Evolutionary conservation across 2,797 vertebrate genomes (phyloP), one percentile per base, ranked within the genome.

Genomic region (Chrosomus eos): DNA sequence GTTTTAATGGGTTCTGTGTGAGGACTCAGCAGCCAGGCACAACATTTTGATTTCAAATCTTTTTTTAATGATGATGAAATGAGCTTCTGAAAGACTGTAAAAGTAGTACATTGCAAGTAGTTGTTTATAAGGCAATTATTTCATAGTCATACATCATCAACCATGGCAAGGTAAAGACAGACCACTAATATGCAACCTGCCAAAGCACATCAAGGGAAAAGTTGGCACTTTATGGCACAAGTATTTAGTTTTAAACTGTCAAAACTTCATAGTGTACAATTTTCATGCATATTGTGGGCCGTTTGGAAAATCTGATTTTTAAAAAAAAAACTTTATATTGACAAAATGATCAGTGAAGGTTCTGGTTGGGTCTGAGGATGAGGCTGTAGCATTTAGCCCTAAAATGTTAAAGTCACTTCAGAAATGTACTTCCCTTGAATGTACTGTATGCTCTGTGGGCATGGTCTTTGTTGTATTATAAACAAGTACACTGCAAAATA

Each of bases 401-500:
- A 36, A 85, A 82, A 48, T 60, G 9, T 36, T 43, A 67, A 36
- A 66, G 45, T 73, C 14, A 48, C 62, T 51, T 81, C 38, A 60
- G 18, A 85, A 38, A 78, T 82, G 38, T 51, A 21, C 51, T 70
- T 55, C 19, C 33, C 58, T 43, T 80, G 81, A 80, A 75, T 45
- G 40, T 64, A 81, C 60, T 23, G 31, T 82, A 70, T 71, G 82
- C 40, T 74, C 16, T 73, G 76, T 81, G 51, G 60, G 60, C 33
- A 75, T 67, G 43, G 72, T 53, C 43, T 67, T 76, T 58, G 58
- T 21, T 84, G 21, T 78, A 36, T 75, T 76, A 85, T 77, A 74
- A 82, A 77, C 64, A 88, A 83, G 38, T 62, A 48, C 55, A 77
- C 36, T 68, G 72, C 60, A 92, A 89, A 88, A 73, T 85, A 7